Evolutionary conservation across 37 sponge, comb jelly and placozoan species (phyloP), one percentile per base, ranked within the genome.

Genomic region (Halisarca cf. caerulea): DNA sequence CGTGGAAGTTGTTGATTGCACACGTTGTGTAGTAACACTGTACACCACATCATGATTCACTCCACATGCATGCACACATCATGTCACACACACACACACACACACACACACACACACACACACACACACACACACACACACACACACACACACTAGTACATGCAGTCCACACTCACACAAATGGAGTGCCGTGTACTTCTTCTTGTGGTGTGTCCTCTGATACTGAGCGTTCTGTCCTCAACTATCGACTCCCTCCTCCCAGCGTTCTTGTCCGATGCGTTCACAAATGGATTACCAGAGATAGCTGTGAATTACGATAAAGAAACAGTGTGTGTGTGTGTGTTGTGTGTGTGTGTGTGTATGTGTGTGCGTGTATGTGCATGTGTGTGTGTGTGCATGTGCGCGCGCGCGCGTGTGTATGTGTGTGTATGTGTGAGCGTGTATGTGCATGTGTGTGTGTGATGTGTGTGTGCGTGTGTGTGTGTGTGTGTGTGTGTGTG

Each of bases 111-210:
- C 80, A 79, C 80, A 45, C 80, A 79, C 80, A 79, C 80, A 79
- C 80, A 79, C 80, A 79, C 80, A 79, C 80, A 79, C 80, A 79
- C 80, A 79, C 80, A 79, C 80, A 79, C 80, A 79, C 55, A 79
- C 80, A 79, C 80, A 45, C 55, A 45, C 55, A 47, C 80, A 79
- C 55, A 79, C 80, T 40, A 7, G 6, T 25, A 79, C 6, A 4
- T 61, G 20, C n/a, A 15, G 6, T 61, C 30, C 5, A 7, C 28
- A 23, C 69, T 68, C 30, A 68, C 69, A 9, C 33, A 68, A 1
- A 68, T 30, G 34, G 69, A 68, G 27, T 34, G 35, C 33, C 69
- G 27, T 68, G 69, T 32, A 4, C 33, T 68, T 17, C 69, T 28
- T 68, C 69, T 28, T 59, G 60, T 9, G 69, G 69, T 30, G 4